A percentile compares a stretch with the other conserved stretches of the same genome.
These are phyloP conservation scores for Drosophila simulans DNA, from an alignment of 1,140 invertebrate genomes.

Conservation along the genomic window DNA sequence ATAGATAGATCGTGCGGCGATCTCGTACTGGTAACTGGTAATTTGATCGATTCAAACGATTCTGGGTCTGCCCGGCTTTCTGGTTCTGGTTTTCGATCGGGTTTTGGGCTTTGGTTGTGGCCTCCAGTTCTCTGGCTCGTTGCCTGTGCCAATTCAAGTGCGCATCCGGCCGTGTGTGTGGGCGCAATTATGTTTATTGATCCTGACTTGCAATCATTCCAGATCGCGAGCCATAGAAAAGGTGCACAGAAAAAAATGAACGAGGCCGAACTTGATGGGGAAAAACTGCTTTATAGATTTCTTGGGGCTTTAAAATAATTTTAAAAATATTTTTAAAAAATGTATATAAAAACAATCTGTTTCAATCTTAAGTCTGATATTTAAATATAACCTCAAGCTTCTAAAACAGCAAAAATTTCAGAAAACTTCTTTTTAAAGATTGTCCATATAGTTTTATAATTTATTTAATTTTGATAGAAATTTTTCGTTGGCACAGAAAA, in stretches of 20 bases:
- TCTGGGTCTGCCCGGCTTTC: constrained; percentile 5
- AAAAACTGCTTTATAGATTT: neutral
- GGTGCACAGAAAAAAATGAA: constrained; percentile 8
- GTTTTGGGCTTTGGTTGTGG: neutral
- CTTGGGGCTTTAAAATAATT: neutral
- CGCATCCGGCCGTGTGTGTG: constrained; percentile 77
- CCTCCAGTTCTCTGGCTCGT: constrained; percentile 16
- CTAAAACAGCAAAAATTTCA: too few species aligned
- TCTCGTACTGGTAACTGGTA: constrained; percentile 51
- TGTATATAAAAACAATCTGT: neutral
- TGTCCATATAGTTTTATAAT: neutral
- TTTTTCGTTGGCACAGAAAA: too few species aligned
- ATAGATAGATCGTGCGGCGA: constrained; percentile 48
- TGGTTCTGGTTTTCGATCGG: constrained; percentile 13
- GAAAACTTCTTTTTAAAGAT: too few species aligned
- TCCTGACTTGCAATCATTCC: constrained; percentile 61
- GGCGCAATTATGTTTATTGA: constrained; percentile 73
- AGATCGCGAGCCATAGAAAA: constrained; percentile 50
- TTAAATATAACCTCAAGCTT: too few species aligned
- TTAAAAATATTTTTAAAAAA: neutral
- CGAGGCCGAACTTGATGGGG: constrained; percentile 2
- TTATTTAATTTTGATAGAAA: neutral
- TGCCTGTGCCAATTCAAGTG: constrained; percentile 72
- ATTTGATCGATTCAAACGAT: constrained; percentile 56
- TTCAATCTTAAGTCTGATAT: too few species aligned